Conservation (phyloP, 2,797 vertebrate species). For the Hoplostethus mediterraneus region DNA sequence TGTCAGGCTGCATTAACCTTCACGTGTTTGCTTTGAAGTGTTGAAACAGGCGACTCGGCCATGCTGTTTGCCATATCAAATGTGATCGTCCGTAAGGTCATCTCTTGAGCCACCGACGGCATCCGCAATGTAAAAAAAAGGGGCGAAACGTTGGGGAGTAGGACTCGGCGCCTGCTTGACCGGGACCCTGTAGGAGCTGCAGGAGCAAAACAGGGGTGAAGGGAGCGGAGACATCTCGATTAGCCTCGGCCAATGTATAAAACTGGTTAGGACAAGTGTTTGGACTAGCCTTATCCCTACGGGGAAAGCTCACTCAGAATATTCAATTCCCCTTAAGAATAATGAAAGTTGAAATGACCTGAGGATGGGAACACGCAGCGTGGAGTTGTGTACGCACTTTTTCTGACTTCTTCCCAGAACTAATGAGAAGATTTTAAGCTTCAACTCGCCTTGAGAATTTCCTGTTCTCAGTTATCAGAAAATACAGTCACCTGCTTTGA, state of each 20-base stretch:
- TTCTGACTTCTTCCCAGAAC: conserved; percentile 62
- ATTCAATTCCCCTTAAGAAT: conserved; percentile 78
- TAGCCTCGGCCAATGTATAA: conserved; percentile 73
- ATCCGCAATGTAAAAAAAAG: conserved; percentile 63
- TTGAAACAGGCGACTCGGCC: conserved; percentile 73
- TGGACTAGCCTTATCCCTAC: conserved; percentile 65
- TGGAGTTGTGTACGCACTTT: conserved; percentile 61
- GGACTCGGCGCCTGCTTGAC: conserved; percentile 34
- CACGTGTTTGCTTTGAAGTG: conserved; percentile 81
- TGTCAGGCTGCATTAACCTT: conserved; percentile 86
- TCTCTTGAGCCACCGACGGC: conserved; percentile 46
- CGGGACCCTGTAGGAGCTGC: conserved; percentile 42
- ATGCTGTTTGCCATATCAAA: conserved; percentile 72
- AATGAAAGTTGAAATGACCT: conserved; percentile 76
- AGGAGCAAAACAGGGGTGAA: too few species aligned
- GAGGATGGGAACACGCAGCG: conserved; percentile 58
- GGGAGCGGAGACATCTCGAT: conserved; percentile 61
- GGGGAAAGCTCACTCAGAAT: conserved; percentile 77
- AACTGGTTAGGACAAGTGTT: conserved; percentile 68
- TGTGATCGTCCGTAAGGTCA: conserved; percentile 76
- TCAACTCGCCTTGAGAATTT: conserved; percentile 31
- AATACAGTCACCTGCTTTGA: conserved; percentile 59
- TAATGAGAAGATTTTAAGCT: conserved; percentile 61
- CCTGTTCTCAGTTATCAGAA: conserved; percentile 25
- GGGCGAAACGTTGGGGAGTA: conserved; percentile 38